These are phyloP conservation scores for Archocentrus centrarchus DNA, from an alignment of 2,113 vertebrate genomes.

Conservation along the genomic window DNA sequence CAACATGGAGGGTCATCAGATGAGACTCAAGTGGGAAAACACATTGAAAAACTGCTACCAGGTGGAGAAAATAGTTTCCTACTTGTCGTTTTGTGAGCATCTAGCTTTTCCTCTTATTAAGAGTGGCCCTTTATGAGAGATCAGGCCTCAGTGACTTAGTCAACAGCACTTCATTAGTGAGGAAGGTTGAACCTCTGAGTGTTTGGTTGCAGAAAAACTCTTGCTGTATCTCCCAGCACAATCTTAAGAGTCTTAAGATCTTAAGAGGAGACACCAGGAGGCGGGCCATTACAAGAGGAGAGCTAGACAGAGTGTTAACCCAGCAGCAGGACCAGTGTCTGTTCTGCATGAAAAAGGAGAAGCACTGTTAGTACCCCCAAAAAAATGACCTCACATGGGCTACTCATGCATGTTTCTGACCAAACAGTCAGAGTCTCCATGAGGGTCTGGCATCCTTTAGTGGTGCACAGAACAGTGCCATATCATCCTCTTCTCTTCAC, in stretches of 20 bases:
- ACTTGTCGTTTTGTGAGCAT: conserved; percentile 48
- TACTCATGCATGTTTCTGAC: background rate
- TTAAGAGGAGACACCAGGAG: background rate
- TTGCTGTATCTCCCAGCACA: background rate
- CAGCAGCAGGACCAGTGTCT: background rate
- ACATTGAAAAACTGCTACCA: conserved; percentile 88
- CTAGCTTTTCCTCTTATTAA: background rate
- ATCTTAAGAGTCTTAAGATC: background rate
- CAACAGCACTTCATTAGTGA: conserved; percentile 5
- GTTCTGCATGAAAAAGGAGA: background rate
- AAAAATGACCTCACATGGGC: background rate
- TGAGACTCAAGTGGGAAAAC: conserved; percentile 88
- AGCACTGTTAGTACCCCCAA: background rate
- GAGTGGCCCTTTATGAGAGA: conserved; percentile 10
- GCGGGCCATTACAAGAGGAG: background rate
- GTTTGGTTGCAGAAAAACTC: background rate
- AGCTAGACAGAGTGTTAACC: background rate
- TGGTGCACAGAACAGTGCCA: background rate
- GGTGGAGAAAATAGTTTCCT: conserved; percentile 63
- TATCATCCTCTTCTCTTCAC: background rate
- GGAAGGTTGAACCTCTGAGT: conserved; percentile 10
- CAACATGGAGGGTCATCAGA: conserved; percentile 86
- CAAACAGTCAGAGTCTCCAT: background rate
- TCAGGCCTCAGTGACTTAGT: conserved; percentile 1
- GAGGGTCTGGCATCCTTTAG: background rate